Base-by-base conservation (phyloP, 2,888 invertebrate species). In the Nephrocerus scutellatus region DNA sequence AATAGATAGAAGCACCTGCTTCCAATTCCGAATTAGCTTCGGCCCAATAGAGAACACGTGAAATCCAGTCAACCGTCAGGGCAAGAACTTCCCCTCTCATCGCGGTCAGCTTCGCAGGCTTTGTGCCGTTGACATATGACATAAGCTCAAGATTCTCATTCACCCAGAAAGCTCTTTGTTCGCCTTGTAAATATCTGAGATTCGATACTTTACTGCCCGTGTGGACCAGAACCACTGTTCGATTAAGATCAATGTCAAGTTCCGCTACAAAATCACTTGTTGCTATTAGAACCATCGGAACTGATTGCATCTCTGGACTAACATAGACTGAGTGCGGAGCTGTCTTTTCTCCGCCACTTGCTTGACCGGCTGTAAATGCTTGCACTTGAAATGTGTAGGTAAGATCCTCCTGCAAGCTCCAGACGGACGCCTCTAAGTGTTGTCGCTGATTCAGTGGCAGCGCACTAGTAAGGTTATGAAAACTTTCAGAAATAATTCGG, bases 61-160 rank as follows among this genome's bases (percentile, higher is more conserved):
- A 79, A 28, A 93, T 76, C 93, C 93, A 95, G 66, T 95, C 92
- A 1, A 89, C 73, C 3, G 84, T 79, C 18, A 93, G 66, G 43
- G 84, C 80, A 8, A 76, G 63, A 0, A 76, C 76, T 20, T 74
- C 74, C n/a, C 73, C 73, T 21, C 74, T 72, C 40, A 80, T 60
- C 9, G 74, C 70, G 1, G 74, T 63, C 22, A 82, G 69, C 57
- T 77, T 77, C 0, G 70, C 69, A 0, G 58, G 53, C 3, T 70
- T 66, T 0, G 54, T 39, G 1, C 57, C 61, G 0, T 59, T 57
- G 16, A 55, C 47, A 30, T 55, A 57, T 3, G 59, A 55, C 19
- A 67, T 53, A 34, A 69, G 49, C 68, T 76, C 46, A 2, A 60
- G 60, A 19, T 62, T 63, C 36, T 65, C 65, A 35, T 89, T 86